phyloP scores from a whole-genome alignment of 1,140 invertebrate species.

The Drosophila lacertosa region DNA sequence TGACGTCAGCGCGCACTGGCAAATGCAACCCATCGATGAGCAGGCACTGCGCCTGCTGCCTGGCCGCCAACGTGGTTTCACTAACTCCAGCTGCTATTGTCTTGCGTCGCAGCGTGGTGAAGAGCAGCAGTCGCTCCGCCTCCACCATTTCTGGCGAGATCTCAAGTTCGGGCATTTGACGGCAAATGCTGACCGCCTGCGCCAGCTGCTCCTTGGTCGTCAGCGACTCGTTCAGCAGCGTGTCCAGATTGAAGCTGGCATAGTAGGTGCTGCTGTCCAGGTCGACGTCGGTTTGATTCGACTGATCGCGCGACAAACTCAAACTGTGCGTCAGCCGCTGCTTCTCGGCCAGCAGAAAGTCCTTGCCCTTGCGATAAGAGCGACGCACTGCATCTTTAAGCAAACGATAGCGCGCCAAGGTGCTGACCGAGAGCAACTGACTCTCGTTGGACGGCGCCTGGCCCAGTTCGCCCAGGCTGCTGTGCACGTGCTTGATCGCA shows the following conservation, averaged over 20 bases:
- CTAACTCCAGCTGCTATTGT: background rate
- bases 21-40: constrained; percentile 67
- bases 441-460: constrained; percentile 46
- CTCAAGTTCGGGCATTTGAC: constrained; percentile 74
- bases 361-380: constrained; percentile 74
- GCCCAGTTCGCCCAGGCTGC: constrained; percentile 49
- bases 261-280: constrained; percentile 59
- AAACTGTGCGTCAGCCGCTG: constrained; percentile 55
- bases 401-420: constrained; percentile 62
- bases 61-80: background rate
- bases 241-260: constrained; percentile 63
- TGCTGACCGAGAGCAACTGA: constrained; percentile 57
- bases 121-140: constrained; percentile 73
- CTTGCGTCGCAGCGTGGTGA: constrained; percentile 53
- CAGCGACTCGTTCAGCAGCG: constrained; percentile 62
- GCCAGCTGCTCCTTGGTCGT: constrained; percentile 62
- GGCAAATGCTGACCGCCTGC: constrained; percentile 74
- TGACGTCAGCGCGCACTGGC: constrained; percentile 63
- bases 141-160: constrained; percentile 80
- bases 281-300: constrained; percentile 55
- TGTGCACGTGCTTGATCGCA: constrained; percentile 12
- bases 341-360: constrained; percentile 63
- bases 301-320: constrained; percentile 51
- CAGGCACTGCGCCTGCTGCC: constrained; percentile 39
- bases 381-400: constrained; percentile 71